Evolutionary conservation across 2,888 invertebrate genomes (phyloP).

Genomic region (Sialis fuliginosa): DNA sequence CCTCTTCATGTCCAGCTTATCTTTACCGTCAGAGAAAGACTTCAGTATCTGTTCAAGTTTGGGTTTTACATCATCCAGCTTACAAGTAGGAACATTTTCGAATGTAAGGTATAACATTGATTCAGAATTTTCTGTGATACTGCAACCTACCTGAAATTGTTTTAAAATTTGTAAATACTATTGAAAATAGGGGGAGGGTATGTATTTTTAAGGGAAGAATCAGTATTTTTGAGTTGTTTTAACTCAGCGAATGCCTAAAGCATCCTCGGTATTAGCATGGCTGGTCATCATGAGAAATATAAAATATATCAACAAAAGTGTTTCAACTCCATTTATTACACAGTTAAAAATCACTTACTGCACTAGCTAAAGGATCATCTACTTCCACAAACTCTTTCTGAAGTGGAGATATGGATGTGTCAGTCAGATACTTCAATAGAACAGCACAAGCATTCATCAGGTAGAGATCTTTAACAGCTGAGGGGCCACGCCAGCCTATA

Average conservation of each 20-base stretch:
- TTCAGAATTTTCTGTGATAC: slow-evolving; percentile 53
- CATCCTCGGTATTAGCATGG: slow-evolving; percentile 2
- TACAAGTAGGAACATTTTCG: slow-evolving; percentile 54
- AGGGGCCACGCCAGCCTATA: slow-evolving; percentile 69
- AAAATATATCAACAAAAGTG: background rate
- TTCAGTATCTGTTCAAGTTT: slow-evolving; percentile 32
- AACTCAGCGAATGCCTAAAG: slow-evolving; percentile 1
- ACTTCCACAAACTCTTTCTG: slow-evolving; percentile 69
- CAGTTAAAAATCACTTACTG: slow-evolving; percentile 29
- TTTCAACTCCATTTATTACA: background rate
- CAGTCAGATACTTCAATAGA: slow-evolving; percentile 64
- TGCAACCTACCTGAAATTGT: slow-evolving; percentile 40
- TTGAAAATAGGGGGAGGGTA: no score
- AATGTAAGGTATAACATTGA: slow-evolving; percentile 51
- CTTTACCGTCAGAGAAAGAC: slow-evolving; percentile 25
- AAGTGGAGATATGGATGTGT: slow-evolving; percentile 73
- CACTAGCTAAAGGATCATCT: slow-evolving; percentile 63
- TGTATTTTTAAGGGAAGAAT: background rate
- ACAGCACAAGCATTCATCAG: slow-evolving; percentile 45
- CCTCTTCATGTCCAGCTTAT: slow-evolving; percentile 54
- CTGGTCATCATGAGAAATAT: background rate
- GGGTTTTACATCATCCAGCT: slow-evolving; percentile 41
- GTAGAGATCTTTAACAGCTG: slow-evolving; percentile 34
- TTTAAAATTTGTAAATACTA: background rate
- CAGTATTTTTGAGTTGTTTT: slow-evolving; percentile 1